Evolutionary conservation across 2,888 invertebrate species (phyloP).

Genomic region (Eilema caniola): DNA sequence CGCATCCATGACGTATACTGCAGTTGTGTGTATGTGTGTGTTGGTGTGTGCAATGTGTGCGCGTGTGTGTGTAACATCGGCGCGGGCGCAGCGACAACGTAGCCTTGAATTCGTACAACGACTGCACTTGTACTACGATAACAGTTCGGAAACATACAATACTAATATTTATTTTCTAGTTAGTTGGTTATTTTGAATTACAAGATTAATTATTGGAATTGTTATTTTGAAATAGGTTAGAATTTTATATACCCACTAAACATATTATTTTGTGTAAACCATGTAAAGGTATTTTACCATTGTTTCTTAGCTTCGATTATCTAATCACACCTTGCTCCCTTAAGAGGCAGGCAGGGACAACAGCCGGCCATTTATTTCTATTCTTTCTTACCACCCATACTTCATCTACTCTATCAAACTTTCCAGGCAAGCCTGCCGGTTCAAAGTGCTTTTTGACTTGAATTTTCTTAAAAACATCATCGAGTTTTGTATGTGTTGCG

Average conservation of each 20-base stretch:
- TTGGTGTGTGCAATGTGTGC: constrained; percentile 39
- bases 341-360: too few relatives aligned
- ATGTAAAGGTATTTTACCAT: too few relatives aligned
- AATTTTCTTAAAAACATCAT: background rate
- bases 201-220: background rate
- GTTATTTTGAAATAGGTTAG: too few relatives aligned
- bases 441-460: background rate
- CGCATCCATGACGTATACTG: constrained; percentile 44
- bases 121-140: constrained; percentile 75
- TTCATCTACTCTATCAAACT: background rate
- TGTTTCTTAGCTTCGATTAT: too few relatives aligned
- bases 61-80: constrained; percentile 41
- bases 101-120: constrained; percentile 83
- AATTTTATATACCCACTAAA: too few relatives aligned
- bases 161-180: constrained; percentile 39
- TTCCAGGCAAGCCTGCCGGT: too few relatives aligned
- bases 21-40: constrained; percentile 19
- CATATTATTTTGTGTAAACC: too few relatives aligned
- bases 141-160: constrained; percentile 67
- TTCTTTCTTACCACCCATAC: background rate
- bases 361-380: background rate
- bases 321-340: too few relatives aligned
- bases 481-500: too few relatives aligned
- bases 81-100: constrained; percentile 55
- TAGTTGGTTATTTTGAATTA: constrained; percentile 12